phyloP scores from a whole-genome alignment of 2,888 invertebrate species.

The Apeira syringaria region DNA sequence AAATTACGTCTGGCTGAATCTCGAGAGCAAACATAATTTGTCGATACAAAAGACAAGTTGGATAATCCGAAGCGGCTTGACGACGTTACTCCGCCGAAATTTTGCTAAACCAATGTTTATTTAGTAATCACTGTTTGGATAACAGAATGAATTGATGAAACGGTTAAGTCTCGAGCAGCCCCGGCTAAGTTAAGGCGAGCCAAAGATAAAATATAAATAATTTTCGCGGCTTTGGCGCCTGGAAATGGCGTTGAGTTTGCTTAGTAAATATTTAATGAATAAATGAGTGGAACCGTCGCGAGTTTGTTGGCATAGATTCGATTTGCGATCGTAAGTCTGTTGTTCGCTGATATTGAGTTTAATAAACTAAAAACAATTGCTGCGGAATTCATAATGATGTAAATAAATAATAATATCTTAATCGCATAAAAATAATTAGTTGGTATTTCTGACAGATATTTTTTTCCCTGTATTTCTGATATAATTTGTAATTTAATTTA shows the following conservation, averaged over 20 bases:
- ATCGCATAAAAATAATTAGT: too few relatives aligned
- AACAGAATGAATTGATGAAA: conserved; percentile 69
- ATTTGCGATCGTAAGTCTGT: conserved; percentile 20
- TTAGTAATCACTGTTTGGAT: conserved; percentile 64
- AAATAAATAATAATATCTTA: too few relatives aligned
- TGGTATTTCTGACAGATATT: too few relatives aligned
- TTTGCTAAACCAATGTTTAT: conserved; percentile 56
- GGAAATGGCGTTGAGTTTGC: conserved; percentile 41
- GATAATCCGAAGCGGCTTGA: conserved; percentile 42
- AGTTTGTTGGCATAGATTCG: conserved; percentile 33
- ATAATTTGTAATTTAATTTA: too few relatives aligned
- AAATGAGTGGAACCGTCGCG: conserved; percentile 50
- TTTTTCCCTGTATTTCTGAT: too few relatives aligned
- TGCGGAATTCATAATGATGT: too few relatives aligned
- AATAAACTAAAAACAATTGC: too few relatives aligned
- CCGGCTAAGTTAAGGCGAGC: conserved; percentile 33
- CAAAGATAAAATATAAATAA: conserved; percentile 52
- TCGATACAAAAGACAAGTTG: conserved; percentile 53
- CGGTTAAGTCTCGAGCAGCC: conserved; percentile 59
- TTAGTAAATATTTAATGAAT: conserved; percentile 64
- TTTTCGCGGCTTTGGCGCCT: conserved; percentile 46
- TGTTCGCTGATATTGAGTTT: too few relatives aligned
- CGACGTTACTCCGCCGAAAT: conserved; percentile 36
- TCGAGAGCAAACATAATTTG: conserved; percentile 53
- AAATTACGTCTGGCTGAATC: conserved; percentile 45